These are phyloP conservation scores for Entelurus aequoreus DNA, from an alignment of 2,113 vertebrate species.

Conservation along the genomic window DNA sequence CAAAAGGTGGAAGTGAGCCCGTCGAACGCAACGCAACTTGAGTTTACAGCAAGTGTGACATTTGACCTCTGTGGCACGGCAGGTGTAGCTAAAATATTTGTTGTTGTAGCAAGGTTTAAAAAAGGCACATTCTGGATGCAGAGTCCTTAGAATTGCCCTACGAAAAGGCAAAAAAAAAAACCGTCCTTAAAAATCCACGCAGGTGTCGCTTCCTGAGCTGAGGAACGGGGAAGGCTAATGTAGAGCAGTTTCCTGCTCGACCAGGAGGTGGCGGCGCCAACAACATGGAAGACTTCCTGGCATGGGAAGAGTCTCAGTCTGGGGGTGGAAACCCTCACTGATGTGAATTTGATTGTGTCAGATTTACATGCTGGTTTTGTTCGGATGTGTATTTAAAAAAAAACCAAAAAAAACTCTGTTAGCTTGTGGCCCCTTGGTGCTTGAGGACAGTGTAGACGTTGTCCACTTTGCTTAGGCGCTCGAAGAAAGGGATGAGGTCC, in stretches of 20 bases:
- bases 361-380: constrained; percentile 15
- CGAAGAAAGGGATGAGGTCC: constrained; percentile 94
- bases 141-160: not conserved
- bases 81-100: not conserved
- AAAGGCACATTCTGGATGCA: not conserved
- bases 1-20: constrained; percentile 7
- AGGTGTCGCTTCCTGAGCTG: not conserved
- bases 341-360: not conserved
- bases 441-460: constrained; percentile 91
- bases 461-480: constrained; percentile 93
- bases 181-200: not conserved
- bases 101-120: not conserved
- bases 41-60: not conserved
- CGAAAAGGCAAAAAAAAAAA: not conserved
- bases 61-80: not conserved
- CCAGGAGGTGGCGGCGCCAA: constrained; percentile 37
- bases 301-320: constrained; percentile 24
- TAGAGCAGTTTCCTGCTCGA: constrained; percentile 21
- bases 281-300: not conserved
- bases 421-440: constrained; percentile 85
- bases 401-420: constrained; percentile 64
- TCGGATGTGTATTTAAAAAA: constrained; percentile 10
- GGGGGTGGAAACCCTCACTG: constrained; percentile 25
- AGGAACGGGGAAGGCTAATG: not conserved
- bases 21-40: not conserved